A percentile compares a stretch with the other conserved stretches of the same genome.
Conservation (phyloP, 2,113 vertebrate genomes). For the Caloenas nicobarica region DNA sequence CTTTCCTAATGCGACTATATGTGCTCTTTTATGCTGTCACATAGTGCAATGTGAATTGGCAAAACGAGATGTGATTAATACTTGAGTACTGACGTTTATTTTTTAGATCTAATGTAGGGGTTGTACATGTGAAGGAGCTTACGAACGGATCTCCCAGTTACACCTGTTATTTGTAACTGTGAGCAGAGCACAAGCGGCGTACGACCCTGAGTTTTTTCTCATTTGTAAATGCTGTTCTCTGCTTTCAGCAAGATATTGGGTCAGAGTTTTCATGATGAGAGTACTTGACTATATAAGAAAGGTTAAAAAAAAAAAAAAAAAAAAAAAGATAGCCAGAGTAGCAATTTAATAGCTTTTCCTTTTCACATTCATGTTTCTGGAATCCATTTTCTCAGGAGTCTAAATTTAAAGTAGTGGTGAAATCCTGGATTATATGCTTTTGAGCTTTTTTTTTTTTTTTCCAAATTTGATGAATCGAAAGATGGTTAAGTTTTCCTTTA, state of each 20-base stretch:
- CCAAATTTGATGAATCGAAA: not conserved
- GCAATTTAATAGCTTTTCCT: not conserved
- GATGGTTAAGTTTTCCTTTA: not conserved
- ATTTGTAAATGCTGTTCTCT: not conserved
- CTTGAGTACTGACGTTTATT: not conserved
- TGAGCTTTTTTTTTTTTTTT: not conserved
- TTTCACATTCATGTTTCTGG: not conserved
- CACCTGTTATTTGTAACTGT: not conserved
- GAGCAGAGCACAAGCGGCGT: not conserved
- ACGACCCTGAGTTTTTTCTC: not conserved
- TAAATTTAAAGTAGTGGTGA: not conserved
- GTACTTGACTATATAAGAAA: not conserved
- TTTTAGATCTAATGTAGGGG: not conserved
- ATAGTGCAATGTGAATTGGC: not conserved
- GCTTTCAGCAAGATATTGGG: not conserved
- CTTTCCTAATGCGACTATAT: not conserved
- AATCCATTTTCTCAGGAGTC: not conserved
- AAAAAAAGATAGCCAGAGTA: not conserved
- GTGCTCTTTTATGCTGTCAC: not conserved
- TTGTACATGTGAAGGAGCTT: not conserved
- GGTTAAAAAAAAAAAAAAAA: not conserved
- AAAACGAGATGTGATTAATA: not conserved
- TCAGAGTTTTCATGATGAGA: not conserved
- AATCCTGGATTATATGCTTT: not conserved
- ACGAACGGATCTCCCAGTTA: not conserved